These are phyloP conservation scores for Mobula birostris DNA, from an alignment of 2,113 vertebrate genomes.

Conservation along the genomic window DNA sequence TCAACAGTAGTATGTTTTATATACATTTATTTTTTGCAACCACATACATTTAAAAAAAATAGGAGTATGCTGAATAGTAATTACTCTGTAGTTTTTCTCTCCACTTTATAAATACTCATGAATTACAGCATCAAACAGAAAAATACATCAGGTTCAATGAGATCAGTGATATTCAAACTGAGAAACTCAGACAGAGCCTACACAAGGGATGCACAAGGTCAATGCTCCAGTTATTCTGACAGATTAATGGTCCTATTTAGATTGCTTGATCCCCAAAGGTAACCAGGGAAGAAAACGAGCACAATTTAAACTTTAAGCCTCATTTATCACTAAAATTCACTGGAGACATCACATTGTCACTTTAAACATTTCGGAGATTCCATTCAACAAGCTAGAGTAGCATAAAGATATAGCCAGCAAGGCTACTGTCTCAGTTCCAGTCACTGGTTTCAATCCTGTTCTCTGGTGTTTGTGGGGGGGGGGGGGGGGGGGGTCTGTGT, in stretches of 20 bases:
- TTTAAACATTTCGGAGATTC: background rate
- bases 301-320: background rate
- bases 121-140: background rate
- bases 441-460: no score
- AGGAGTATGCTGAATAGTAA: background rate
- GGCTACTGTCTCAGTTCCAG: no score
- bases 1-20: background rate
- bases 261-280: background rate
- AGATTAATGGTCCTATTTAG: background rate
- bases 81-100: background rate
- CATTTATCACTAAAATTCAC: conserved; percentile 13
- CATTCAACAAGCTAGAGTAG: background rate
- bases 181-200: background rate
- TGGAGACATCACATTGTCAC: background rate
- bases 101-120: background rate
- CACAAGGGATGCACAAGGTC: background rate
- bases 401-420: no score
- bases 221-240: background rate
- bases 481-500: no score
- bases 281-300: background rate
- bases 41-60: background rate
- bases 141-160: background rate
- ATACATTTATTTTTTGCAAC: background rate
- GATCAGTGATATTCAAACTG: background rate
- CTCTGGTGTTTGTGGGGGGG: no score